Conservation (phyloP, 2,888 invertebrate species). For the Limnephilus lunatus region DNA sequence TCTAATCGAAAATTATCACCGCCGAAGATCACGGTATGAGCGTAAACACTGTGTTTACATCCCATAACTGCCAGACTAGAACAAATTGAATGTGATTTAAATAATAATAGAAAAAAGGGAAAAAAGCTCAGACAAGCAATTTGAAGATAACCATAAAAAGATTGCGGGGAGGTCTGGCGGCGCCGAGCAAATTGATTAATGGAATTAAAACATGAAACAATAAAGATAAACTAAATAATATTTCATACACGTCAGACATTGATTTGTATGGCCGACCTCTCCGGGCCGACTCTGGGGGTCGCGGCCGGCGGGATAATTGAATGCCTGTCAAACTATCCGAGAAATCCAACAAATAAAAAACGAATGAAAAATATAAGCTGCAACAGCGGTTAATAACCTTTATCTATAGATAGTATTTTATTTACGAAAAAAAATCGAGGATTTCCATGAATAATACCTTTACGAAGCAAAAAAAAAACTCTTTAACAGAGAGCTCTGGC, state of each 20-base stretch:
- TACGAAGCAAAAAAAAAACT: neutral
- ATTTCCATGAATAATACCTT: neutral
- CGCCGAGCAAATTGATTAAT: conserved; percentile 46
- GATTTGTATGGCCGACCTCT: conserved; percentile 43
- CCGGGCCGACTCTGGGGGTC: neutral
- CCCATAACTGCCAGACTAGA: neutral
- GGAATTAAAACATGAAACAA: conserved; percentile 50
- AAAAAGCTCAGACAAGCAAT: neutral
- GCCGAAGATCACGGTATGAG: neutral
- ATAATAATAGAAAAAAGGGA: neutral
- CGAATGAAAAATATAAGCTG: conserved; percentile 44
- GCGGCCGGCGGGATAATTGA: conserved; percentile 41
- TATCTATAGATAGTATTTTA: neutral
- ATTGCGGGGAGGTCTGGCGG: conserved; percentile 3
- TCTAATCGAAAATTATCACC: neutral
- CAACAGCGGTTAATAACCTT: conserved; percentile 18
- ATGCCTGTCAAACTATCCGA: conserved; percentile 48
- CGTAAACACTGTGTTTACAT: neutral
- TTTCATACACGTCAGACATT: conserved; percentile 47
- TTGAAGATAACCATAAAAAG: neutral
- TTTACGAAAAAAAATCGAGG: neutral
- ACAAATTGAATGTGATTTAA: neutral
- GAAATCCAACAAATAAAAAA: conserved; percentile 43
- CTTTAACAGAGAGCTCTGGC: neutral
- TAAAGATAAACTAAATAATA: conserved; percentile 49